Conservation (phyloP, 2,797 vertebrate genomes). For the Anguilla pacifica region DNA sequence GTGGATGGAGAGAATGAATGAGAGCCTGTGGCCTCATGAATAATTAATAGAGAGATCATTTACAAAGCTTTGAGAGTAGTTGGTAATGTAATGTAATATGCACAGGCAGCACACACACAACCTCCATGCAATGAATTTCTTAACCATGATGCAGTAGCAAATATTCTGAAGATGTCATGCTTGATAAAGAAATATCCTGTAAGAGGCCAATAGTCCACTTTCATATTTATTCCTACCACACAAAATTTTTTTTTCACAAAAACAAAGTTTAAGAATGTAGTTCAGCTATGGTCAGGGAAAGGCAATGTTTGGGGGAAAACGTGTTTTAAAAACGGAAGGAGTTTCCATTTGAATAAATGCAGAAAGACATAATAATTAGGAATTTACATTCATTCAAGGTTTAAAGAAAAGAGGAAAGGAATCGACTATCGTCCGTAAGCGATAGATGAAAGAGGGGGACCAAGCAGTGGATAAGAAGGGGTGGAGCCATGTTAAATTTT, state of each 20-base stretch:
- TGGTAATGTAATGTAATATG: slow-evolving; percentile 67
- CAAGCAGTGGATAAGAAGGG: slow-evolving; percentile 50
- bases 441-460: slow-evolving; percentile 39
- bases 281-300: neutral
- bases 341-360: neutral
- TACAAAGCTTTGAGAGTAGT: slow-evolving; percentile 60
- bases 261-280: neutral
- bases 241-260: neutral
- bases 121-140: slow-evolving; percentile 28
- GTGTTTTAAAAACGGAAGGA: neutral
- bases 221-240: neutral
- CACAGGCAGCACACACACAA: slow-evolving; percentile 44
- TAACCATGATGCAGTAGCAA: neutral
- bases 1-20: slow-evolving; percentile 25
- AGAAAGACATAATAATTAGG: neutral
- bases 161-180: slow-evolving; percentile 6
- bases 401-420: slow-evolving; percentile 26
- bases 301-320: neutral
- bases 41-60: slow-evolving; percentile 71
- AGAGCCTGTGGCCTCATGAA: slow-evolving; percentile 71
- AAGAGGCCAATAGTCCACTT: neutral
- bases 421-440: neutral
- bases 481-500: slow-evolving; percentile 77
- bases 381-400: slow-evolving; percentile 22
- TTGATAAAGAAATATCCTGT: slow-evolving; percentile 8